Conservation (phyloP, 2,888 invertebrate species). For the Seira ritae region DNA sequence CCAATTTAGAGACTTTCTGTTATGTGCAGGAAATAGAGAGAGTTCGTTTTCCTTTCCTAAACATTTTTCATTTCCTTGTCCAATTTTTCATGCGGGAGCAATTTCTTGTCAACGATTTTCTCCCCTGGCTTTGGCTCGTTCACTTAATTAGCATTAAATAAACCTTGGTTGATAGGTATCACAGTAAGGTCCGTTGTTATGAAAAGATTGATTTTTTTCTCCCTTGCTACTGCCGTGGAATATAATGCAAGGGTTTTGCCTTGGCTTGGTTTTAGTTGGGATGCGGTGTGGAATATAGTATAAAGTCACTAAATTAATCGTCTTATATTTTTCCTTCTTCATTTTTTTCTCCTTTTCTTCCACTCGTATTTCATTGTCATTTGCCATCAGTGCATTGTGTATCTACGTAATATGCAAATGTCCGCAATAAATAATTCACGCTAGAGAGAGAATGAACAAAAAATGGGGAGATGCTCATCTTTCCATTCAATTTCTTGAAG, state of each 20-base stretch:
- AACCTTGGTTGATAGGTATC: background rate
- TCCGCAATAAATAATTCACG: constrained; percentile 56
- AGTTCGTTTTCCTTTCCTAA: background rate
- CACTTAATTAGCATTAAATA: background rate
- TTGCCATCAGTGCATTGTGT: constrained; percentile 46
- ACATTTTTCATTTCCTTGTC: background rate
- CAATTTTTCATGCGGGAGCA: background rate
- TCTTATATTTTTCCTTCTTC: constrained; percentile 18
- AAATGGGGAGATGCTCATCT: background rate
- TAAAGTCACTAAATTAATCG: constrained; percentile 29
- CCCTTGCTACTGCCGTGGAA: too few species aligned
- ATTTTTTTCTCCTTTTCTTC: too few species aligned
- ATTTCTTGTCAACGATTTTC: background rate
- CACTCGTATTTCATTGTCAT: constrained; percentile 57
- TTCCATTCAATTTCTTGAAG: background rate
- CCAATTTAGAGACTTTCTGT: too few species aligned
- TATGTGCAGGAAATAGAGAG: too few species aligned
- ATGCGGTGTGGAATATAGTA: too few species aligned
- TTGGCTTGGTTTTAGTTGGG: too few species aligned
- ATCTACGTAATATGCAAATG: constrained; percentile 47
- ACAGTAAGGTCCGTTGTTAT: background rate
- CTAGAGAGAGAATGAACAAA: constrained; percentile 19
- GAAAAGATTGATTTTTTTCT: background rate
- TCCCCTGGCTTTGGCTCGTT: background rate
- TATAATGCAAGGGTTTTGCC: background rate